These are phyloP conservation scores for Phycodurus eques DNA, from an alignment of 2,113 vertebrate genomes.

Conservation along the genomic window DNA sequence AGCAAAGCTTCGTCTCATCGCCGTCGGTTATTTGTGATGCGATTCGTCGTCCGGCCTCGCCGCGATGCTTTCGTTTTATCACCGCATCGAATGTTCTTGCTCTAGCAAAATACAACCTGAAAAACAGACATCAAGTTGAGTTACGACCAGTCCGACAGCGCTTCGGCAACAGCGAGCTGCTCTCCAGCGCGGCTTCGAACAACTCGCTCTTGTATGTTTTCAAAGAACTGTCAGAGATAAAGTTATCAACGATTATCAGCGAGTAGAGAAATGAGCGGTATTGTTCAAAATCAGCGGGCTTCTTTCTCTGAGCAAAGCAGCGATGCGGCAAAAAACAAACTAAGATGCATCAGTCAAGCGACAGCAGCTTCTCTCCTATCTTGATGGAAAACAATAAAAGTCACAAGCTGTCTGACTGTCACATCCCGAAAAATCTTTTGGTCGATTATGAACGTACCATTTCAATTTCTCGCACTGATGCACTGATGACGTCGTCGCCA, in stretches of 20 bases:
- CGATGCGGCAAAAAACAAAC: too few species aligned
- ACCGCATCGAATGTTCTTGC: background rate
- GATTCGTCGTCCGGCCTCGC: background rate
- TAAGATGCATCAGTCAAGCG: too few species aligned
- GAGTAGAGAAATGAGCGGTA: background rate
- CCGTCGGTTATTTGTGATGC: background rate
- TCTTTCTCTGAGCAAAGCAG: background rate
- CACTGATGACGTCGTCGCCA: too few species aligned
- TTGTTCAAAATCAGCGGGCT: background rate
- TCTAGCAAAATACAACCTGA: background rate
- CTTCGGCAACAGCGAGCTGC: background rate
- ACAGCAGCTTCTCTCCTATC: too few species aligned
- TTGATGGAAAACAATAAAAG: too few species aligned
- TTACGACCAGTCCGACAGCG: background rate
- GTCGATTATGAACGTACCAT: too few species aligned
- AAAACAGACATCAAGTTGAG: background rate
- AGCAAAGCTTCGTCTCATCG: background rate
- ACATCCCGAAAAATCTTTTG: too few species aligned
- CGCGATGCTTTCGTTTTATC: background rate
- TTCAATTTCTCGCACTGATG: too few species aligned
- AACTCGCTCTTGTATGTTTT: background rate
- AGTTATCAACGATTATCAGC: background rate
- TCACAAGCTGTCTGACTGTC: too few species aligned
- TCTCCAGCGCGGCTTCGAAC: background rate
- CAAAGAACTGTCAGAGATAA: background rate